Percentiles rank a stretch among this genome's conserved stretches.
Evolutionary conservation across 2,113 vertebrate species (phyloP).

Genomic region (Pyxicephalus adspersus): DNA sequence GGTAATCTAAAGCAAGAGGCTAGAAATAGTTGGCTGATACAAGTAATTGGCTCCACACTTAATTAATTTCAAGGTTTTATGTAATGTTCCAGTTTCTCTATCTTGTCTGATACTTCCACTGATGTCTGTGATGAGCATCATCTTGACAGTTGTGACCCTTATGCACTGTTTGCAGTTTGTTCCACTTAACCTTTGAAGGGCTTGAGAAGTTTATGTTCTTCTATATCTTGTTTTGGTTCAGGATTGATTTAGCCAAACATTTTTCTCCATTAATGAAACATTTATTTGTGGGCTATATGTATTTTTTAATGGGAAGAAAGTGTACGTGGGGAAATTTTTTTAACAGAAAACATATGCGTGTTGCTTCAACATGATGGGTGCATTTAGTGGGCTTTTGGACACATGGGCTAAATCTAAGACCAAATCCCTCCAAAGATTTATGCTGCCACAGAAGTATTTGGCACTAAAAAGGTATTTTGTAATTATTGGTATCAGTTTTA

Average conservation of each 20-base stretch:
- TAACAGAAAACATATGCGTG: no score
- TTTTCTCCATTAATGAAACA: neutral
- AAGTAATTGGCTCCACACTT: slow-evolving; percentile 25
- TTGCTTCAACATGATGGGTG: no score
- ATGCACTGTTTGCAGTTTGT: neutral
- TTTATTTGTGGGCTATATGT: no score
- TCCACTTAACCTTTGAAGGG: neutral
- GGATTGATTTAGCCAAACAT: neutral
- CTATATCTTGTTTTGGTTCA: neutral
- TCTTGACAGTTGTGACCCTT: slow-evolving; percentile 3
- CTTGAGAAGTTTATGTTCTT: neutral
- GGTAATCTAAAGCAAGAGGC: slow-evolving; percentile 70
- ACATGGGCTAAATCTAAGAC: no score
- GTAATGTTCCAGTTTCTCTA: slow-evolving; percentile 17
- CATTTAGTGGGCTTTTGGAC: no score
- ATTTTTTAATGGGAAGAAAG: no score
- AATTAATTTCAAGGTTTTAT: slow-evolving; percentile 39
- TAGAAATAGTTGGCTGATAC: slow-evolving; percentile 16
- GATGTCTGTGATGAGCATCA: slow-evolving; percentile 31
- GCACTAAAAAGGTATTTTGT: no score
- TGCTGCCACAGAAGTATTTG: no score
- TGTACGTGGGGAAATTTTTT: no score
- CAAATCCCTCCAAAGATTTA: no score
- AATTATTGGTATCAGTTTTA: no score
- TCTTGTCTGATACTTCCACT: slow-evolving; percentile 15